Conservation (phyloP, 1,140 invertebrate species). For the Hestina assimilis region DNA sequence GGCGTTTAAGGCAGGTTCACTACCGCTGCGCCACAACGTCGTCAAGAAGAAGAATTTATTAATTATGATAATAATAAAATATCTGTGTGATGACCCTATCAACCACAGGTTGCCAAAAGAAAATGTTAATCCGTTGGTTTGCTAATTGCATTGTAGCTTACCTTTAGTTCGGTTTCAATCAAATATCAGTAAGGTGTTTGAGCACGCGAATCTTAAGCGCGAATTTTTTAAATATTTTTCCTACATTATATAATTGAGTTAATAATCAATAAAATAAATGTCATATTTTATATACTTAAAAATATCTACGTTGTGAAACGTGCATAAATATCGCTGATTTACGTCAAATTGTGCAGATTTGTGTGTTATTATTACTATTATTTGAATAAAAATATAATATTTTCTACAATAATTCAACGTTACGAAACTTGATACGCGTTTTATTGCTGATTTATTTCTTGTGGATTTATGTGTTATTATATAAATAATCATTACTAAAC, state of each 20-base stretch:
- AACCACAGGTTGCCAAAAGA: conserved; percentile 61
- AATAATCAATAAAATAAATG: too few species aligned
- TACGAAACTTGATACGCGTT: too few species aligned
- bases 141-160: conserved; percentile 64
- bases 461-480: conserved; percentile 10
- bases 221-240: not conserved
- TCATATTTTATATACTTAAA: not conserved
- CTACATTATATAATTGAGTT: too few species aligned
- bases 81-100: conserved; percentile 29
- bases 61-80: too few species aligned
- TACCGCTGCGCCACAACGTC: too few species aligned
- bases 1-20: too few species aligned
- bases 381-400: too few species aligned
- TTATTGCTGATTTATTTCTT: too few species aligned
- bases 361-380: conserved; percentile 9
- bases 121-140: conserved; percentile 68
- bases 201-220: conserved; percentile 38
- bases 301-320: not conserved
- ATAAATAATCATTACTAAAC: conserved; percentile 7
- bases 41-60: too few species aligned
- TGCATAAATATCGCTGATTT: conserved; percentile 7
- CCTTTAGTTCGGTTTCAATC: conserved; percentile 67
- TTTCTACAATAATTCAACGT: too few species aligned
- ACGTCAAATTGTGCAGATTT: conserved; percentile 8
- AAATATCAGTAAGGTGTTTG: conserved; percentile 42